phyloP scores from a whole-genome alignment of 1,140 invertebrate species.

The Gonioctena quinquepunctata region DNA sequence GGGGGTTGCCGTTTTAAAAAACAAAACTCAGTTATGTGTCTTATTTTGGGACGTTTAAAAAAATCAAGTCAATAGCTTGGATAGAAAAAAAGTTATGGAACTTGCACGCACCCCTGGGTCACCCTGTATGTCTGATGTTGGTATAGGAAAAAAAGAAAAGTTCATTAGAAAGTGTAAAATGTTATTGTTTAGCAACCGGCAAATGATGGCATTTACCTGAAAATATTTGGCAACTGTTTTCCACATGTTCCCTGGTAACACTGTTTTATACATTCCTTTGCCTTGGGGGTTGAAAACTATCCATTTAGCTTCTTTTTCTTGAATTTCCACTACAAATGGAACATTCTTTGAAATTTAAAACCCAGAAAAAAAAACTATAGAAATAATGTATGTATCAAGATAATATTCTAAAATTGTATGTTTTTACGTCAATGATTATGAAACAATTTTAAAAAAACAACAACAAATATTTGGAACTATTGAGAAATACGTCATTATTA shows the following conservation, averaged over 20 bases:
- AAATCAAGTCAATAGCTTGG: too few species aligned
- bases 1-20: too few species aligned
- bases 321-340: slow-evolving; percentile 21
- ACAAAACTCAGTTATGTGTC: background rate
- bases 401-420: background rate
- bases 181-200: background rate
- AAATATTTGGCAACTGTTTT: background rate
- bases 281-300: slow-evolving; percentile 21
- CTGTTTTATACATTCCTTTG: slow-evolving; percentile 18
- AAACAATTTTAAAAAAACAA: too few species aligned
- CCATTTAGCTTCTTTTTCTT: slow-evolving; percentile 21
- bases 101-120: background rate
- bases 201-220: too few species aligned
- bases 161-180: background rate
- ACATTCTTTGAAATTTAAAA: background rate
- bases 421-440: too few species aligned
- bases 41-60: too few species aligned
- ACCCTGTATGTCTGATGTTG: background rate
- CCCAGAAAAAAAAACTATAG: background rate
- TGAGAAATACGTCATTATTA: too few species aligned
- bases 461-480: too few species aligned
- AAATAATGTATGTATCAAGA: background rate
- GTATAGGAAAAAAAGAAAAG: background rate
- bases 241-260: slow-evolving; percentile 6
- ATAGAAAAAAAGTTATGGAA: background rate